Base-by-base conservation (phyloP, 2,797 vertebrate species). In the Coregonus suidteri region DNA sequence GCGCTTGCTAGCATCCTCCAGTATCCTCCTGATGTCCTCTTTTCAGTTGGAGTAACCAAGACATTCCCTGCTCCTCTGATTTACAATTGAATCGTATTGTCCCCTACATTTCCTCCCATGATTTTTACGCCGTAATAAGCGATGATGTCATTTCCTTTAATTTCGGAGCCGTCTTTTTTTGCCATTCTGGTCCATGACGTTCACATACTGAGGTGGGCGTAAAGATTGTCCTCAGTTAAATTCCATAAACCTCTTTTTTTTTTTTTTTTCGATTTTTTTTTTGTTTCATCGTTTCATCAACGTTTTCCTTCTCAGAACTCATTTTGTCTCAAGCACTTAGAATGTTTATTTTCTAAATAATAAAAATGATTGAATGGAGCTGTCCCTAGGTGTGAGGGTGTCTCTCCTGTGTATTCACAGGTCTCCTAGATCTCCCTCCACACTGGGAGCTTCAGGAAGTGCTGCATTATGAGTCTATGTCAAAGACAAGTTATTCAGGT, bases 51-150 rank as follows among this genome's bases (percentile, higher is more conserved):
- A 30, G 20, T 64, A 64, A 64, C 59, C 59, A 64, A 7, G 9
- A 64, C 3, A 64, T 64, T 9, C 59, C 59, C 20, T 25, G 59
- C 25, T 64, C 59, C 9, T 30, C 59, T 64, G 59, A 64, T 9
- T 30, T 64, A n/a, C n/a, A 9, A 64, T 30, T 64, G 59, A 64
- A 0, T 64, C 3, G 59, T 64, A 1, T 64, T 20, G 59, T 18
- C 18, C 59, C 59, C n/a, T n/a, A 64, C 59, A 64, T 64, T 64
- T 64, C 59, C 20, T 64, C 59, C 59, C 59, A 64, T 64, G 59
- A 64, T 3, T 13, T 13, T 64, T 64, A 4, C 59, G 59, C 20
- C 59, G 9, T 64, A 64, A 64, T 25, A 64, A 64, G 25, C 59
- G 59, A 64, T 64, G 59, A 64, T 64, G n/a, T 64, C 59, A 64